These are phyloP conservation scores for Temnothorax longispinosus DNA, from an alignment of 1,140 invertebrate genomes.

Conservation along the genomic window DNA sequence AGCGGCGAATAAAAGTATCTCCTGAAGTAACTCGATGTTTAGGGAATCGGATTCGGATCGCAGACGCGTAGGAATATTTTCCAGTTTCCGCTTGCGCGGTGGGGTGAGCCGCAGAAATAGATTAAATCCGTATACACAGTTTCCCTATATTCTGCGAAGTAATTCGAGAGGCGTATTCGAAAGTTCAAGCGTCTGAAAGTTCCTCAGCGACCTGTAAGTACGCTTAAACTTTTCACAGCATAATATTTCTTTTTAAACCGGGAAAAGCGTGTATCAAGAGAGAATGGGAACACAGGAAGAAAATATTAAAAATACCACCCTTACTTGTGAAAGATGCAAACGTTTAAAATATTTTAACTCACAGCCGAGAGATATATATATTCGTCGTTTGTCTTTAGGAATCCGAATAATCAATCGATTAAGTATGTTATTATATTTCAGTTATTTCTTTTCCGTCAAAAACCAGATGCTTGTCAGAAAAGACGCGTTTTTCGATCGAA, in stretches of 20 bases:
- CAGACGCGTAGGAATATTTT: conserved; percentile 32
- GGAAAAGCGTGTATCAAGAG: background rate
- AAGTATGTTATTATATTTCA: no score
- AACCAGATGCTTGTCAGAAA: background rate
- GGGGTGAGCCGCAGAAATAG: conserved; percentile 11
- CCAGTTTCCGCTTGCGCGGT: background rate
- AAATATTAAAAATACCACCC: conserved; percentile 31
- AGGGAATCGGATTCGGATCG: conserved; percentile 47
- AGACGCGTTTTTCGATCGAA: background rate
- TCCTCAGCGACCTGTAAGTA: conserved; percentile 53
- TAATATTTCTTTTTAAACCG: conserved; percentile 49
- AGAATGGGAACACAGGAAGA: background rate
- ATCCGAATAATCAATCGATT: background rate
- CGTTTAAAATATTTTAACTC: background rate
- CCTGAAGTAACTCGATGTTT: background rate
- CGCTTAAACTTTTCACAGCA: conserved; percentile 49
- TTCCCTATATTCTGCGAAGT: conserved; percentile 4
- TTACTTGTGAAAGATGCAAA: background rate
- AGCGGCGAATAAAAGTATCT: conserved; percentile 43
- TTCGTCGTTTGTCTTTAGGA: background rate
- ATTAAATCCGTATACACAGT: conserved; percentile 66
- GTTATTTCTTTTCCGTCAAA: background rate
- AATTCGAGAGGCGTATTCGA: conserved; percentile 63
- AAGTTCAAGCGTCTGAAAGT: conserved; percentile 69
- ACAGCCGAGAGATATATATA: background rate